Conservation (phyloP, 2,797 vertebrate species). For the Rhinophrynus dorsalis region DNA sequence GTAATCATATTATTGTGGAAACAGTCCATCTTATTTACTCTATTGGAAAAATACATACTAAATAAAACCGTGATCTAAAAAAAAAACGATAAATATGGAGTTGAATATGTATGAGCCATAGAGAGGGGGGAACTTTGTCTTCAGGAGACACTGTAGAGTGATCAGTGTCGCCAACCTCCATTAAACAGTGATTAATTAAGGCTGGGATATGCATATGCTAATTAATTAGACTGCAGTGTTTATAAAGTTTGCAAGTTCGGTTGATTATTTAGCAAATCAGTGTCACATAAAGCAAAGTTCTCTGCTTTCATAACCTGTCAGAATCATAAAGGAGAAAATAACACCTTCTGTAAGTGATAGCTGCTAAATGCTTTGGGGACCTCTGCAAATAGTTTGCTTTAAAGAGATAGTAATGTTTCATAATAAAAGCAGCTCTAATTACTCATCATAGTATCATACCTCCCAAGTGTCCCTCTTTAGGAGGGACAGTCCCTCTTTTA, state of each 20-base stretch:
- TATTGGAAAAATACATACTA: constrained; percentile 28
- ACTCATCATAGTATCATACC: too few species aligned
- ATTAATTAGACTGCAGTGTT: constrained; percentile 33
- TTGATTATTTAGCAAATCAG: constrained; percentile 45
- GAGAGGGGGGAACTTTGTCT: constrained; percentile 31
- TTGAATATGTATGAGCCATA: constrained; percentile 37
- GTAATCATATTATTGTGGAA: constrained; percentile 42
- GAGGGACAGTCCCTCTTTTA: too few species aligned
- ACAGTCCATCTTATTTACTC: constrained; percentile 29
- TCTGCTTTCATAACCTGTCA: constrained; percentile 10
- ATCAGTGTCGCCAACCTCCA: constrained; percentile 42
- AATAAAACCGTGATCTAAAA: constrained; percentile 11
- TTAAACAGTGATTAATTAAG: constrained; percentile 45
- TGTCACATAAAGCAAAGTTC: constrained; percentile 41
- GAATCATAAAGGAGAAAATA: background rate
- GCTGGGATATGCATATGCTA: constrained; percentile 43
- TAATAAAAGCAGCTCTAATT: too few species aligned
- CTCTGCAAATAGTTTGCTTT: too few species aligned
- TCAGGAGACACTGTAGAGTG: constrained; percentile 17
- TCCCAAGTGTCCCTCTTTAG: too few species aligned
- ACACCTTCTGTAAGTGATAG: background rate
- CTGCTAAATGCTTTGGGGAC: too few species aligned
- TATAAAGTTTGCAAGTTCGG: constrained; percentile 30
- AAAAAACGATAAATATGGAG: constrained; percentile 15
- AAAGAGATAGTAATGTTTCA: too few species aligned